Base-by-base conservation (phyloP, 2,113 vertebrate genomes). In the Salminus brasiliensis region DNA sequence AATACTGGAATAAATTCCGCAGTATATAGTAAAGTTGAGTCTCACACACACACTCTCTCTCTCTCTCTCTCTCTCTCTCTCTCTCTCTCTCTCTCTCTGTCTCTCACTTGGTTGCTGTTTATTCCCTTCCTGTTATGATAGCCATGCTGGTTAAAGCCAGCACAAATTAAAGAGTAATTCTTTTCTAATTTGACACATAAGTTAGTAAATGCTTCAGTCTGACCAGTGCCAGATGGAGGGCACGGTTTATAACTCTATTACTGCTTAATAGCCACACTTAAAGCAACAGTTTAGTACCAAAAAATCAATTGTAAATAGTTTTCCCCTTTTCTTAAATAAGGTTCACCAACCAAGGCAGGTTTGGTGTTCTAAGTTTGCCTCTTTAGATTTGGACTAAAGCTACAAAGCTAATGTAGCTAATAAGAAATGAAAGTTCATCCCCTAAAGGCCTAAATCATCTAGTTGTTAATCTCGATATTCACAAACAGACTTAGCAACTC, bases 81-180 rank as follows among this genome's bases (percentile, higher is more conserved):
- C 36, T 43, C 60, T 43, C 60, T 36, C 83, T 78, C 47, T 5
- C 47, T 49, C n/a, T n/a, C n/a, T n/a, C n/a, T n/a, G n/a, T n/a
- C 78, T 67, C 75, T 69, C 29, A 81, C 67, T 84, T 68, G 32
- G 47, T 81, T 77, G 59, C 29, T 74, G 77, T 76, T 76, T 67
- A 67, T 73, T 76, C 25, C 43, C 57, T 57, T 66, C 30, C 47
- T 76, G 72, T 74, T 80, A 72, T 74, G 59, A 80, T 80, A 57
- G 67, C 30, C 41, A 21, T 67, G 77, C 73, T 34, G 43, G 74
- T 78, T 77, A 80, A 80, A 80, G 57, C 36, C 53, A 34, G 21
- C 12, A 52, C 55, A 71, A 78, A 78, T 80, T 81, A 25, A 81
- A 75, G n/a, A 29, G 65, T 84, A 80, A 86, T 86, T 78, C 30